A percentile compares a stretch with the other conserved stretches of the same genome.
phyloP scores from a whole-genome alignment of 1,140 invertebrate species.

The Idris sp. region DNA sequence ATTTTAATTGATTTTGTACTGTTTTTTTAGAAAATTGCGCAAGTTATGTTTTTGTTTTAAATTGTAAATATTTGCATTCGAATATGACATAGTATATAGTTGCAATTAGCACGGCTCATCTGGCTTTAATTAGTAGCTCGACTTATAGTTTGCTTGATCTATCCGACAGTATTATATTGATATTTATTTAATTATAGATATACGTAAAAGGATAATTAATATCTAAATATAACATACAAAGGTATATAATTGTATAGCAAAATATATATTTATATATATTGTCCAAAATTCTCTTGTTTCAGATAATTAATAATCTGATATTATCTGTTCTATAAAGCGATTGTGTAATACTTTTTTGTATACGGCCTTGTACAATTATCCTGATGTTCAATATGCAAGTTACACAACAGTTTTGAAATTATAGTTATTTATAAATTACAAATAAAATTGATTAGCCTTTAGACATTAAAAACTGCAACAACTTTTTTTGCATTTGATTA shows the following conservation, averaged over 20 bases:
- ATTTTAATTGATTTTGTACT: conserved; percentile 12
- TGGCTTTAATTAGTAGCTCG: conserved; percentile 32
- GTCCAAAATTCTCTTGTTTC: conserved; percentile 26
- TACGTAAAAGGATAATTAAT: too few relatives aligned
- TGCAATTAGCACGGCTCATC: conserved; percentile 30
- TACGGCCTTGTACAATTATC: conserved; percentile 5
- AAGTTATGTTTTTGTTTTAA: too few relatives aligned
- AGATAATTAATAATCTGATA: conserved; percentile 36
- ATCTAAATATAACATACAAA: too few relatives aligned
- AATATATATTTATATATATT: conserved; percentile 17
- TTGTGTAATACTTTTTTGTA: conserved; percentile 19
- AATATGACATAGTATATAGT: conserved; percentile 9
- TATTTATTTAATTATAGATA: too few relatives aligned
- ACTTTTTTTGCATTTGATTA: too few relatives aligned
- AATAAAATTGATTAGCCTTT: too few relatives aligned
- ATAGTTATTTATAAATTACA: too few relatives aligned
- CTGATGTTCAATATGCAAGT: too few relatives aligned
- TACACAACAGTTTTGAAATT: too few relatives aligned
- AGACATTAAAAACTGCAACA: too few relatives aligned
- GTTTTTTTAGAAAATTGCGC: neutral
- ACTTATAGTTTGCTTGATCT: conserved; percentile 27
- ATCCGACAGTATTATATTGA: conserved; percentile 6
- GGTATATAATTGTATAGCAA: too few relatives aligned
- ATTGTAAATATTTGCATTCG: too few relatives aligned
- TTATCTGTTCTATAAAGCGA: conserved; percentile 10